Evolutionary conservation across 2,113 vertebrate genomes (phyloP).

Genomic region (Mungos mungo): DNA sequence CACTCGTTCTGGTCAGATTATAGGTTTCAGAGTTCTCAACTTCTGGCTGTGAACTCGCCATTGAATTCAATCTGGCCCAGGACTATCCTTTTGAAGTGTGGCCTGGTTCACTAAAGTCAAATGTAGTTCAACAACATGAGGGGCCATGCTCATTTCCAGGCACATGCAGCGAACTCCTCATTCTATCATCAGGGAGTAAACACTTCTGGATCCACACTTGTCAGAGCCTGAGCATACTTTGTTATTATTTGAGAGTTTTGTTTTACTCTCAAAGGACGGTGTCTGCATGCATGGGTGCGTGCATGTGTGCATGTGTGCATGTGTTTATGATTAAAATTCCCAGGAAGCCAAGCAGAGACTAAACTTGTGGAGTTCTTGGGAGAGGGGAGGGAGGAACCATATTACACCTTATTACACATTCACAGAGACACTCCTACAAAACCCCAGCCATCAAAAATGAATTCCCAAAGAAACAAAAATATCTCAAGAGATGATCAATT

Average conservation of each 20-base stretch:
- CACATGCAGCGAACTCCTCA: neutral
- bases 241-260: neutral
- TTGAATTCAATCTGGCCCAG: neutral
- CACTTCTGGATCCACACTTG: neutral
- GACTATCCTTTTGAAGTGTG: neutral
- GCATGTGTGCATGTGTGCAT: neutral
- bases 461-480: neutral
- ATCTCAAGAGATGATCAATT: neutral
- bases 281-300: neutral
- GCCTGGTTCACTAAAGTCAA: neutral
- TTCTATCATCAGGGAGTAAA: neutral
- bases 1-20: neutral
- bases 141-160: neutral
- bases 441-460: neutral
- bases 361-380: neutral
- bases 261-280: neutral
- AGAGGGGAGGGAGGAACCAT: neutral
- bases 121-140: neutral
- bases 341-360: neutral
- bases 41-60: neutral
- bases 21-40: neutral
- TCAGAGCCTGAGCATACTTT: neutral
- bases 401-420: neutral
- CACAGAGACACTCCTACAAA: neutral
- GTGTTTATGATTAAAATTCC: neutral